Evolutionary conservation across 2,797 vertebrate genomes (phyloP), one percentile per base, ranked within the genome.

Genomic region (Gymnoscopelus braueri): DNA sequence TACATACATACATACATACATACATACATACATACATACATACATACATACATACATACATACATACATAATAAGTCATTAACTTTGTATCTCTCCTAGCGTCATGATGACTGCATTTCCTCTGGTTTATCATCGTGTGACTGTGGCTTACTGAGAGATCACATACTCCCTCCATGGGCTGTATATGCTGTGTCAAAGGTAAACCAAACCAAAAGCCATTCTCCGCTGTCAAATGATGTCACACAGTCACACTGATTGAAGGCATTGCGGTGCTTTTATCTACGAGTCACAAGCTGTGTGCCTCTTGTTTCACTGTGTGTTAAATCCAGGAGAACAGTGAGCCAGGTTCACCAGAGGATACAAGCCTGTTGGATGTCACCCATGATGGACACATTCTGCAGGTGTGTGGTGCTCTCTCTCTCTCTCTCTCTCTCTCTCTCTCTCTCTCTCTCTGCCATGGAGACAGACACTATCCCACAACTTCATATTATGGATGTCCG

Each of bases 121-220:
- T 61, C 87, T 6, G 75, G 94, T 55, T 67, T 92, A 14, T 69
- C 87, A 0, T 59, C 88, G 55, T 98, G 96, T 69, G 93, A 96
- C 29, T 96, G 96, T 23, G 96, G 96, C 3, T 65, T 67, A 0
- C 88, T 96, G 65, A 93, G 80, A 68, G 95, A 96, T 69, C 96
- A 97, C 63, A 84, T 97, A 71, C 87, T 98, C 69, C 96, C 96
- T 65, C 96, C 96, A 0, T 95, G 96, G 71, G 94, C 94, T 75
- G 96, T 98, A 77, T 95, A 94, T 54, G 88, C 95, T 0, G 87
- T 94, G 10, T 94, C 96, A 57, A 93, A 95, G 95, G 96, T 94
- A 77, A 66, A 65, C 57, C n/a, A 24, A 44, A 12, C 13, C n/a
- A 7, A 11, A 14, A 52, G 4, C 23, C n/a, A 9, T 50, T 56